Evolutionary conservation across 2,888 invertebrate species (phyloP).

Genomic region (Acholoe squamosa): DNA sequence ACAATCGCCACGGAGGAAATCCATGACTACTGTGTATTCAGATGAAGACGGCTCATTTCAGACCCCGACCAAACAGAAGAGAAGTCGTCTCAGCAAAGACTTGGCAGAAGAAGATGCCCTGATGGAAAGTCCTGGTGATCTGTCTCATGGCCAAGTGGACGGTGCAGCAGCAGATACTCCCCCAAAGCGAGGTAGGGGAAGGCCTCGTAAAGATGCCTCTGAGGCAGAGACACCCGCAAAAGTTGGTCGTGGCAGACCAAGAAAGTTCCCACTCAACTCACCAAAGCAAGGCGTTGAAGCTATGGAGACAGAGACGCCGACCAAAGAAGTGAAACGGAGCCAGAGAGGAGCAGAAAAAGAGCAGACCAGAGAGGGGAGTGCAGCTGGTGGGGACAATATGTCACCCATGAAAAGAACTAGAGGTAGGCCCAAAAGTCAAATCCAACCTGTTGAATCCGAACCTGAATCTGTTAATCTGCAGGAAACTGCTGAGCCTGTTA

Average conservation of each 20-base stretch:
- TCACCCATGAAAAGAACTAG: not conserved
- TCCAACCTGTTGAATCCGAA: not conserved
- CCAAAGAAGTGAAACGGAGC: not conserved
- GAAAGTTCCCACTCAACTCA: not conserved
- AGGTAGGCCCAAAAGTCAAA: constrained; percentile 14
- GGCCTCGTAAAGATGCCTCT: not conserved
- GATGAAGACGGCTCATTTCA: not conserved
- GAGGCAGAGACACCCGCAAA: not conserved
- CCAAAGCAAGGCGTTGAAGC: not conserved
- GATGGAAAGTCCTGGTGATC: not conserved
- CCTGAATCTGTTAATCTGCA: constrained; percentile 1
- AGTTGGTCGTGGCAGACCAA: constrained; percentile 22
- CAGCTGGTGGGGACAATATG: not conserved
- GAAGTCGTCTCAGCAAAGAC: not conserved
- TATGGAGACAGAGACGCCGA: not conserved
- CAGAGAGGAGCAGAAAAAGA: not conserved
- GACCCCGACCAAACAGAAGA: not conserved
- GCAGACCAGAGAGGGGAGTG: not conserved
- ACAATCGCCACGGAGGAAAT: not conserved
- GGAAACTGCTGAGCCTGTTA: not conserved
- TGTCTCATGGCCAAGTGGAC: constrained; percentile 18
- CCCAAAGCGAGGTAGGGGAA: not conserved
- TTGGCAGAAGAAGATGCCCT: not conserved
- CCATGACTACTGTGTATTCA: not conserved
- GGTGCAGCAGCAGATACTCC: constrained; percentile 14